A percentile compares a stretch with the other conserved stretches of the same genome.
These are phyloP conservation scores for Heliconius nattereri DNA, from an alignment of 1,140 invertebrate species.

Conservation along the genomic window DNA sequence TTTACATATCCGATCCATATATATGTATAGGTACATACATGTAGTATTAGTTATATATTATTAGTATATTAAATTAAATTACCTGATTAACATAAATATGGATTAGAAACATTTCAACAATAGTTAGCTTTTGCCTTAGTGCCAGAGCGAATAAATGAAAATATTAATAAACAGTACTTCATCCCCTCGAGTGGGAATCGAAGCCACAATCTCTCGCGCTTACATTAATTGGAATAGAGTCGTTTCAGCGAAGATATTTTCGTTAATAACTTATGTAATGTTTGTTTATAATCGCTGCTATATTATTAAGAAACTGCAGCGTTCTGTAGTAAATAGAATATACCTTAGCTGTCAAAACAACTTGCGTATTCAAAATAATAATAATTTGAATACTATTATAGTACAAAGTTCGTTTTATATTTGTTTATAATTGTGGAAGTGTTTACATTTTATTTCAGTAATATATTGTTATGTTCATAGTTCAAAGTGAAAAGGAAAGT, in stretches of 20 bases:
- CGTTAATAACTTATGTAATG: conserved; percentile 17
- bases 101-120: too few relatives aligned
- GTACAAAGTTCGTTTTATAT: not conserved
- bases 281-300: conserved; percentile 30
- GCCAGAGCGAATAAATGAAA: too few relatives aligned
- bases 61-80: not conserved
- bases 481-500: not conserved
- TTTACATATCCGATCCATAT: not conserved
- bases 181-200: too few relatives aligned
- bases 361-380: not conserved
- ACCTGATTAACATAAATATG: too few relatives aligned
- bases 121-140: too few relatives aligned
- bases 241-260: too few relatives aligned
- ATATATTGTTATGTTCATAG: not conserved
- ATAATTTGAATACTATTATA: not conserved
- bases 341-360: conserved; percentile 3
- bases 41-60: not conserved
- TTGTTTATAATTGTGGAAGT: not conserved
- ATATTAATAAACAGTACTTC: too few relatives aligned
- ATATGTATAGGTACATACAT: not conserved
- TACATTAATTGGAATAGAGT: too few relatives aligned
- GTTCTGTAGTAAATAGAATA: conserved; percentile 9
- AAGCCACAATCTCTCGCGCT: too few relatives aligned
- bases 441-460: not conserved
- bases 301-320: conserved; percentile 1